These are phyloP conservation scores for Trisateles emortualis DNA, from an alignment of 2,888 invertebrate species.

Conservation along the genomic window DNA sequence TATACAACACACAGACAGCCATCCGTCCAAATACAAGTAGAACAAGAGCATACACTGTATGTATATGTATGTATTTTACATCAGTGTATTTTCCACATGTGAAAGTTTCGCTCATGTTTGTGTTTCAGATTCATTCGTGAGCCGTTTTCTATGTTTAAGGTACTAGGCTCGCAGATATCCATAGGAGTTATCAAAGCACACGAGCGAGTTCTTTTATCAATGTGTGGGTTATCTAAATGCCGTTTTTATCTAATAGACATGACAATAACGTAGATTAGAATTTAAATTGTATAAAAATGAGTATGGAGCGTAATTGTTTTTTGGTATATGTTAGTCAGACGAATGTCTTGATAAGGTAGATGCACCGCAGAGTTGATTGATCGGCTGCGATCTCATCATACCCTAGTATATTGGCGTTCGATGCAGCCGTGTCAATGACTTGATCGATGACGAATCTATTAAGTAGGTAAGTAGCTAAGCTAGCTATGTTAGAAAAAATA, in stretches of 20 bases:
- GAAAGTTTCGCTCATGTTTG: conserved; percentile 68
- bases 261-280: conserved; percentile 40
- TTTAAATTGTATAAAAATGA: conserved; percentile 27
- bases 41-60: conserved; percentile 61
- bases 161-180: conserved; percentile 70
- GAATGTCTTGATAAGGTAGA: conserved; percentile 71
- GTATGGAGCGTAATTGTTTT: conserved; percentile 40
- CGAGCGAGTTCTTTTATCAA: conserved; percentile 49
- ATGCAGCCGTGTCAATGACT: conserved; percentile 83
- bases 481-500: conserved; percentile 45
- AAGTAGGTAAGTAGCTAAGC: too few relatives aligned
- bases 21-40: conserved; percentile 51
- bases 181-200: conserved; percentile 53
- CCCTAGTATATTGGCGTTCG: conserved; percentile 74
- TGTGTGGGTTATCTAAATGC: conserved; percentile 66
- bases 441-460: conserved; percentile 77
- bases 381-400: conserved; percentile 75
- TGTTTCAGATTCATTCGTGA: conserved; percentile 78
- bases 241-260: conserved; percentile 43
- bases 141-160: conserved; percentile 72
- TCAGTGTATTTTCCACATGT: conserved; percentile 74
- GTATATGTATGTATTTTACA: conserved; percentile 65
- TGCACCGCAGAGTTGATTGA: conserved; percentile 79
- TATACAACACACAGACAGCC: conserved; percentile 65
- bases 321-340: conserved; percentile 33